Evolutionary conservation across 2,113 vertebrate genomes (phyloP).

Genomic region (Tragelaphus strepsiceros): DNA sequence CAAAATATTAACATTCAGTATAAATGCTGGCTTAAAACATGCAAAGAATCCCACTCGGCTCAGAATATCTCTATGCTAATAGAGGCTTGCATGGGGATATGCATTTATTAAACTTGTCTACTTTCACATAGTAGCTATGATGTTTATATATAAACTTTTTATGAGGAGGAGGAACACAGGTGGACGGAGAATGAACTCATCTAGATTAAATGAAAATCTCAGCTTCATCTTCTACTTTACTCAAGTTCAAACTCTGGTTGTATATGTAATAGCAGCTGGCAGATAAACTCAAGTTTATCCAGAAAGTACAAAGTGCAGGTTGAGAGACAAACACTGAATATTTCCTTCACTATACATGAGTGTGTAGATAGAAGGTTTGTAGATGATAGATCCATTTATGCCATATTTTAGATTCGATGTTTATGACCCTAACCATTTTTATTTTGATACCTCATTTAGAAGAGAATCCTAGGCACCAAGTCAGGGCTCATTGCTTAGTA

Average conservation of each 20-base stretch:
- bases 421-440: not conserved
- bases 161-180: not conserved
- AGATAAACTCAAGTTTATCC: not conserved
- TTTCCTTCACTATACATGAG: conserved; percentile 13
- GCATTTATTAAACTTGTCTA: conserved; percentile 10
- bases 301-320: not conserved
- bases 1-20: conserved; percentile 19
- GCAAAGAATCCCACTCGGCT: not conserved
- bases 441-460: not conserved
- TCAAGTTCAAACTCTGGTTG: not conserved
- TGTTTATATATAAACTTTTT: not conserved
- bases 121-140: not conserved
- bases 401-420: not conserved
- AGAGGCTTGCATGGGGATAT: not conserved
- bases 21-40: conserved; percentile 10
- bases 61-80: not conserved
- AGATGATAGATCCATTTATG: not conserved
- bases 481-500: not conserved
- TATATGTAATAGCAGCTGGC: not conserved
- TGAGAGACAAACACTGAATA: not conserved
- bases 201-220: not conserved
- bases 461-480: not conserved
- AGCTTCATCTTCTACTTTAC: not conserved
- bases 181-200: not conserved
- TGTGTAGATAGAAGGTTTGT: not conserved